Conservation (phyloP, 1,140 invertebrate species). For the Uloborus diversus region DNA sequence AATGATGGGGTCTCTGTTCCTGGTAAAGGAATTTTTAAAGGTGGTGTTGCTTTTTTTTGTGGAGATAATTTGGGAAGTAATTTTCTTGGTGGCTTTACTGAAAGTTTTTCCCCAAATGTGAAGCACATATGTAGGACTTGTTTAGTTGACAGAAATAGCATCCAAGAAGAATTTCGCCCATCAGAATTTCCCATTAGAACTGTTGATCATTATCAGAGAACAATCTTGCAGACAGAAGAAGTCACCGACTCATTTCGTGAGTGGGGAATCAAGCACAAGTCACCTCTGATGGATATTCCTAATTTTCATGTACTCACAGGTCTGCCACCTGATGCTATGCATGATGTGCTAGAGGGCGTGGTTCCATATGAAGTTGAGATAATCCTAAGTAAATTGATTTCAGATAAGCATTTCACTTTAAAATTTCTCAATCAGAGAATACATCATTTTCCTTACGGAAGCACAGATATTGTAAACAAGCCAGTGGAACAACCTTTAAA, state of each 20-base stretch:
- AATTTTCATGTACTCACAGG: not conserved
- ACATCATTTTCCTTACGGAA: too few relatives aligned
- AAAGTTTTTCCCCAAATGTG: not conserved
- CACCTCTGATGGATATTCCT: not conserved
- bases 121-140: not conserved
- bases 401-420: too few relatives aligned
- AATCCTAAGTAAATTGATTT: too few relatives aligned
- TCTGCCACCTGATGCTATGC: too few relatives aligned
- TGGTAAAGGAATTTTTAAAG: not conserved
- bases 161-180: not conserved
- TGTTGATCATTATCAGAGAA: not conserved
- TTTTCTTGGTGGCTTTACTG: not conserved
- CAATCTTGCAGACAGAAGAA: not conserved
- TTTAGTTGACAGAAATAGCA: not conserved
- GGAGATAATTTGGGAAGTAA: not conserved
- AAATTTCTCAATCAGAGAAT: too few relatives aligned
- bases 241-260: not conserved
- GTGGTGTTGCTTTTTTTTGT: not conserved
- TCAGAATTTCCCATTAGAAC: not conserved
- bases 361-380: too few relatives aligned
- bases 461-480: too few relatives aligned
- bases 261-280: not conserved
- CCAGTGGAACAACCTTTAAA: too few relatives aligned
- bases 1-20: not conserved
- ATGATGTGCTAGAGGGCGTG: too few relatives aligned